phyloP scores from a whole-genome alignment of 1,140 invertebrate species.

The Drosophila seguyi region DNA sequence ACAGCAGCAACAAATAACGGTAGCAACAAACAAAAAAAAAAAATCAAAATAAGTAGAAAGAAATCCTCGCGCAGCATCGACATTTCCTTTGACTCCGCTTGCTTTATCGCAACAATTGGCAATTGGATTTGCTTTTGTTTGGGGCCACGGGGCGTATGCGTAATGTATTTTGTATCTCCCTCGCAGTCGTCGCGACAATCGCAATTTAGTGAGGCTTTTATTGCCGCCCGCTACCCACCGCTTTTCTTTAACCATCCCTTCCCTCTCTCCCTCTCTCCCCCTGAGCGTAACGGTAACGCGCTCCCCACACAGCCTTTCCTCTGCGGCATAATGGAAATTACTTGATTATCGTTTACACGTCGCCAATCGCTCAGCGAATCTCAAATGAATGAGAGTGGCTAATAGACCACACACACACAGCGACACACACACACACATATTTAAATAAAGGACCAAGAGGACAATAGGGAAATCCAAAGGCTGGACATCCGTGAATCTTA shows the following conservation, averaged over 20 bases:
- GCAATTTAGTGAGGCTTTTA: constrained; percentile 79
- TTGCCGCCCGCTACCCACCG: constrained; percentile 24
- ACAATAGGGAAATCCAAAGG: constrained; percentile 32
- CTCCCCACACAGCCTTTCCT: constrained; percentile 14
- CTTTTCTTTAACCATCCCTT: not conserved
- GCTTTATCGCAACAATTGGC: constrained; percentile 62
- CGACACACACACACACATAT: not conserved
- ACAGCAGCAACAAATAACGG: constrained; percentile 11
- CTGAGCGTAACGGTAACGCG: constrained; percentile 18
- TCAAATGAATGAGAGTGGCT: constrained; percentile 48
- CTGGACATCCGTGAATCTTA: constrained; percentile 42
- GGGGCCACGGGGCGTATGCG: constrained; percentile 57
- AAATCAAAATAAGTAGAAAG: constrained; percentile 15
- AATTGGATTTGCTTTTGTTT: constrained; percentile 63
- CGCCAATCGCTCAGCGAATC: constrained; percentile 74
- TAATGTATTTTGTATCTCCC: constrained; percentile 62
- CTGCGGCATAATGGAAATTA: constrained; percentile 76
- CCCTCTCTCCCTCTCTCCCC: constrained; percentile 4
- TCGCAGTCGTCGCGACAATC: constrained; percentile 69
- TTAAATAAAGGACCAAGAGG: constrained; percentile 6
- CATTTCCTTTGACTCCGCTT: constrained; percentile 48
- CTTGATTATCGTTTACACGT: constrained; percentile 83
- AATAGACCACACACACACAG: constrained; percentile 34
- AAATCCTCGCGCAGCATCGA: constrained; percentile 35
- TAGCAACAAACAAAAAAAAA: constrained; percentile 16